Evolutionary conservation across 2,888 invertebrate genomes (phyloP), one percentile per base, ranked within the genome.

Genomic region (Serripes groenlandicus): DNA sequence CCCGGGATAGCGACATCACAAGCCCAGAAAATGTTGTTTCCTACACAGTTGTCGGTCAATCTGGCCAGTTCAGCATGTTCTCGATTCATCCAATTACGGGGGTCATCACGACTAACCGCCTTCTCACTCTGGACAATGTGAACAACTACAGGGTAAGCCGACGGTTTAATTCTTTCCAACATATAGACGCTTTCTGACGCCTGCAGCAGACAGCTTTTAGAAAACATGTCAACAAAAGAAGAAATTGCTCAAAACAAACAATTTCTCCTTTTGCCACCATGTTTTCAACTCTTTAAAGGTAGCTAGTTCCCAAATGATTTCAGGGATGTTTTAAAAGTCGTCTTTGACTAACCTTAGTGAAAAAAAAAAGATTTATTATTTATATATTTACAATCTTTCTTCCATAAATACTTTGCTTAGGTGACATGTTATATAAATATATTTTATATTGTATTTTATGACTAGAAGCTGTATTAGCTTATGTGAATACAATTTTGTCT

Each of bases 71-170:
- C 0, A 95, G 96, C 0, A 98, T 97, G 94, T 98, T 98, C 95
- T 97, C 97, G 89, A 97, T 98, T 5, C 98, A 98, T 94, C 96
- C 98, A 0, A 98, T 98, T 84, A 97, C 97, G 0, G 71, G 71
- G 4, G 96, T 97, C 0, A 95, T 98, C 26, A 96, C 97, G 74
- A 97, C 98, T 0, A 96, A 97, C 35, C 98, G 98, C 92, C 97
- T 98, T 93, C 94, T 98, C 72, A 96, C 90, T 0, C 60, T 82
- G 52, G 91, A 89, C 68, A 77, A 69, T 37, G 72, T 77, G 23
- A 86, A 77, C 56, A 34, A 56, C 23, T 88, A 86, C 78, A 75
- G 78, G 72, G 89, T 89, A 83, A 69, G 79, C 15, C 21, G n/a
- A 30, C 7, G 7, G 18, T 49, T 60, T 26, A 7, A 60, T 23